Conservation (phyloP, 2,113 vertebrate species). For the Columba janthina region DNA sequence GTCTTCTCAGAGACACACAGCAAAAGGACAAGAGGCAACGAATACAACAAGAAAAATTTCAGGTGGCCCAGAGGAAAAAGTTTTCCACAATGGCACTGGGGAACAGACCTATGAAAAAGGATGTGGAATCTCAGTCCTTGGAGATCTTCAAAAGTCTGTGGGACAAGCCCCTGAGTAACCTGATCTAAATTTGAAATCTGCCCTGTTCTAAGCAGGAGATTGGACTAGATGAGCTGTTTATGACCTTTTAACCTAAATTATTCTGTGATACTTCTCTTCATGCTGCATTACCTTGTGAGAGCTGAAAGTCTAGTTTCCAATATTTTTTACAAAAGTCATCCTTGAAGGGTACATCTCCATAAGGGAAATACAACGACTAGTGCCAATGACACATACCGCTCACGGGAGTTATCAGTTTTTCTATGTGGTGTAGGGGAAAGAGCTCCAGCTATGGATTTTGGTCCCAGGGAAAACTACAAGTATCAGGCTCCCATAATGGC, state of each 20-base stretch:
- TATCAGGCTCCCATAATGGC: background rate
- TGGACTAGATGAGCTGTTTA: background rate
- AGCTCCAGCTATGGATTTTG: background rate
- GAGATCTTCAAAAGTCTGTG: too few relatives aligned
- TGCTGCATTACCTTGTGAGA: background rate
- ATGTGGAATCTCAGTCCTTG: background rate
- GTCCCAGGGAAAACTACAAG: background rate
- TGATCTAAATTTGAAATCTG: too few relatives aligned
- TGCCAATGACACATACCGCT: accelerated
- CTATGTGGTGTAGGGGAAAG: background rate
- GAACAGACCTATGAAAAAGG: background rate
- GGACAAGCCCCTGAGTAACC: too few relatives aligned
- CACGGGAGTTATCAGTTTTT: background rate
- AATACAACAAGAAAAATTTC: background rate
- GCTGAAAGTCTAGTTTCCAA: background rate
- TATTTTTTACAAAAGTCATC: background rate
- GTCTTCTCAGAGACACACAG: background rate
- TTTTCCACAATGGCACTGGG: background rate
- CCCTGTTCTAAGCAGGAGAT: too few relatives aligned
- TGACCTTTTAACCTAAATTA: background rate
- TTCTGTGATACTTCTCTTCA: background rate
- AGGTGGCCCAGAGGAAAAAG: background rate
- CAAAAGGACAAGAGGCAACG: background rate
- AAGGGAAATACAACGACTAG: background rate
- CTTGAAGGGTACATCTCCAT: background rate